Percentiles rank a stretch among this genome's conserved stretches.
Conservation (phyloP, 2,113 vertebrate genomes). For the Astur gentilis region DNA sequence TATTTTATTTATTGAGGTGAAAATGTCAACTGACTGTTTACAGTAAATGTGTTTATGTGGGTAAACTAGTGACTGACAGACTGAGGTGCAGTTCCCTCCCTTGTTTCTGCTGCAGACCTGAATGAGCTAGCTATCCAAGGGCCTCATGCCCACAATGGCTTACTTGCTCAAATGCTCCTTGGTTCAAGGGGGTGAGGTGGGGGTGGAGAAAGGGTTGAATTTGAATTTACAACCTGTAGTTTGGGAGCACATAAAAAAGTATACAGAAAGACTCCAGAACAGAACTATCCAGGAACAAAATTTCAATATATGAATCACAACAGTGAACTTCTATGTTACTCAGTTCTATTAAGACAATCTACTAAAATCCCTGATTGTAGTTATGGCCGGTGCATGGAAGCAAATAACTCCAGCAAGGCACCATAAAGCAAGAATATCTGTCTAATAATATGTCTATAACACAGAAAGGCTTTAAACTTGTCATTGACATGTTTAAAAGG, state of each 20-base stretch:
- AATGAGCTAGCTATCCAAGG: neutral
- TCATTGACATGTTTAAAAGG: neutral
- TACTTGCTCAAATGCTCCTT: neutral
- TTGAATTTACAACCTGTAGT: neutral
- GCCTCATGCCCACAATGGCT: neutral
- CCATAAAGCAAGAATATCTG: neutral
- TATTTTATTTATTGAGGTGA: neutral
- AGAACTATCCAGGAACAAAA: neutral
- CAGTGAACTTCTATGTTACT: neutral
- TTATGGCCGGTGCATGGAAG: neutral
- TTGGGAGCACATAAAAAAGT: neutral
- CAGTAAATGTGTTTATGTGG: neutral
- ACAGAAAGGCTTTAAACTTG: neutral
- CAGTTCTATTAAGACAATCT: neutral
- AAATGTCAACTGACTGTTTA: neutral
- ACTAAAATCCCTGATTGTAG: neutral
- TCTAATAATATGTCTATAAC: neutral
- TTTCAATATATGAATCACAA: neutral
- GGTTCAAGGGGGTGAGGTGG: accelerated
- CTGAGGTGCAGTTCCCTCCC: neutral
- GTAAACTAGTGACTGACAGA: neutral
- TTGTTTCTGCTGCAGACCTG: neutral
- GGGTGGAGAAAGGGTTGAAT: neutral
- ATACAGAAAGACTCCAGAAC: neutral
- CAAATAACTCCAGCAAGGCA: neutral